Percentiles rank a stretch among this genome's conserved stretches.
Evolutionary conservation across 2,113 vertebrate species (phyloP).

Genomic region (Laterallus jamaicensis): DNA sequence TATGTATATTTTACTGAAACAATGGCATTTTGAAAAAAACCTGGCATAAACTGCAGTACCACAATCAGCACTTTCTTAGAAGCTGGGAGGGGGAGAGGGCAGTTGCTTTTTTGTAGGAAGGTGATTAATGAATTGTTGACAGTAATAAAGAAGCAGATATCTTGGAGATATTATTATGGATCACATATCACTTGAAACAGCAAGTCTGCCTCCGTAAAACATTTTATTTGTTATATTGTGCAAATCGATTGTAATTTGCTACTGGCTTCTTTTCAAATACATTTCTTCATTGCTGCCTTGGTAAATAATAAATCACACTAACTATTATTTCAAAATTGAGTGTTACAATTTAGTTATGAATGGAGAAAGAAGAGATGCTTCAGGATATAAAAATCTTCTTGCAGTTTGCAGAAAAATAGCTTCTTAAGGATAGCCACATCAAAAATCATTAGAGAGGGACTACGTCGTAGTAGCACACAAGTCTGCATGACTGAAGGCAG

Average conservation of each 20-base stretch:
- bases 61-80: background rate
- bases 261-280: conserved; percentile 50
- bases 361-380: conserved; percentile 41
- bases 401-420: conserved; percentile 41
- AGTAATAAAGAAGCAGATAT: conserved; percentile 54
- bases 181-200: conserved; percentile 39
- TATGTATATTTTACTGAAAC: background rate
- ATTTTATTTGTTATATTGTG: conserved; percentile 63
- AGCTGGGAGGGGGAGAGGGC: background rate
- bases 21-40: background rate
- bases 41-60: background rate
- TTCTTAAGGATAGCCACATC: background rate
- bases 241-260: conserved; percentile 70
- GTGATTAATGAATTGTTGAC: conserved; percentile 66
- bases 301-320: conserved; percentile 69
- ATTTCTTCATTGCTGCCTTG: conserved; percentile 44
- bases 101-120: background rate
- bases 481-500: background rate
- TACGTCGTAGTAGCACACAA: background rate
- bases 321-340: conserved; percentile 64
- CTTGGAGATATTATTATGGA: conserved; percentile 61
- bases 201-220: conserved; percentile 50
- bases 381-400: conserved; percentile 48
- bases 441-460: background rate
- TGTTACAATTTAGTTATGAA: conserved; percentile 65